Conservation (phyloP, 2,113 vertebrate genomes). For the Ceyx cyanopectus region DNA sequence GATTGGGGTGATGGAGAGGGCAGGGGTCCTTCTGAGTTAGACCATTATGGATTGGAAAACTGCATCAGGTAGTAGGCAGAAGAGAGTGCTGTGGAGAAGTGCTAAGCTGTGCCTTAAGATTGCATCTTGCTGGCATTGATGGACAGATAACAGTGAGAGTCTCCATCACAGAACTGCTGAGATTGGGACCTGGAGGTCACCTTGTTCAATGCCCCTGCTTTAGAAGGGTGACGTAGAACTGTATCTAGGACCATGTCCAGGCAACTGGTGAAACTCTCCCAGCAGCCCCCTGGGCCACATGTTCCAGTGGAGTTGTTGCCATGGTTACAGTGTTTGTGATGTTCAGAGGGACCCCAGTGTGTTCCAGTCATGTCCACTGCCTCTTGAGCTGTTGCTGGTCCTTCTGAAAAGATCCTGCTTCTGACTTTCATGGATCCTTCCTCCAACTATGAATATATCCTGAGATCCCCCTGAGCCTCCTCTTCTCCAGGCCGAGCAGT, state of each 20-base stretch:
- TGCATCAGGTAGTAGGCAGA: neutral
- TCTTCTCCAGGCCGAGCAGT: too few relatives aligned
- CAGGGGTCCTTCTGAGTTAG: fast-evolving
- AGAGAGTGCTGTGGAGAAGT: neutral
- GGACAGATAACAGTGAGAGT: neutral
- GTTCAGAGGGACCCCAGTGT: too few relatives aligned
- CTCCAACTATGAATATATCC: too few relatives aligned
- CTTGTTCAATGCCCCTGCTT: neutral
- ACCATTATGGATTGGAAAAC: neutral
- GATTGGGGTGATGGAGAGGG: neutral
- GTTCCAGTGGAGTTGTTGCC: too few relatives aligned
- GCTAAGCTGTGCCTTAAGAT: neutral
- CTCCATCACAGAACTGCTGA: neutral
- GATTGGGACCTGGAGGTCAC: neutral
- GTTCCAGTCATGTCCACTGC: too few relatives aligned
- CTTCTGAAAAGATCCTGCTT: too few relatives aligned
- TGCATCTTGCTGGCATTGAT: neutral
- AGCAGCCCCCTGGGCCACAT: neutral
- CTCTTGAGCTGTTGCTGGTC: too few relatives aligned
- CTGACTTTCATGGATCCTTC: too few relatives aligned
- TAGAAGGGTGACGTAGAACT: neutral
- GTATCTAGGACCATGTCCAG: too few relatives aligned
- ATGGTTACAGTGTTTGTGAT: too few relatives aligned
- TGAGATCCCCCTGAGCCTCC: too few relatives aligned
- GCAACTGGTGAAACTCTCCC: too few relatives aligned